Evolutionary conservation across 2,888 invertebrate species (phyloP).

Genomic region (Ceriagrion tenellum): DNA sequence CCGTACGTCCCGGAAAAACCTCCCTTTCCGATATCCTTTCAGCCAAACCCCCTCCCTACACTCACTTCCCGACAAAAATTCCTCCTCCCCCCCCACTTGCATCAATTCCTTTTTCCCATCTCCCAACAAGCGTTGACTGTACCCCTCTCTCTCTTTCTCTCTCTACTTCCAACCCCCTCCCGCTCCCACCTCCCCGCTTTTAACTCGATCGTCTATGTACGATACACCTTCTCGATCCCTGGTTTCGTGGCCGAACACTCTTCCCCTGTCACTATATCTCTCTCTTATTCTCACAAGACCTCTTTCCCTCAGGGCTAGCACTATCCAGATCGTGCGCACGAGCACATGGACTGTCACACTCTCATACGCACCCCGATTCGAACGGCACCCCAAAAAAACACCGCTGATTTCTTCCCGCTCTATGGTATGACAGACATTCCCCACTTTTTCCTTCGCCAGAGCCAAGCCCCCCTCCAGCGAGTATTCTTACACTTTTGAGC

Average conservation of each 20-base stretch:
- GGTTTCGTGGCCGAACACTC: not conserved
- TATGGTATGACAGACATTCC: not conserved
- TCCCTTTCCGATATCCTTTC: conserved; percentile 46
- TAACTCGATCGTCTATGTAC: not conserved
- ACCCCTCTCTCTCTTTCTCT: not conserved
- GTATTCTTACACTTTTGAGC: not conserved
- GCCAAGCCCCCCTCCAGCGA: too few relatives aligned
- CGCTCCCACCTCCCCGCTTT: not conserved
- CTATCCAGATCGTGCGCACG: not conserved
- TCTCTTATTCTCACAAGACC: not conserved
- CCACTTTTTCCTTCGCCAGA: not conserved
- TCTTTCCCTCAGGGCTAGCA: not conserved
- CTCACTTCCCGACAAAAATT: not conserved
- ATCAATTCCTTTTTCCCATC: conserved; percentile 38
- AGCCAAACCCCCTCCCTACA: not conserved
- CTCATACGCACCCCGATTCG: not conserved
- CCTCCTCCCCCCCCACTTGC: not conserved
- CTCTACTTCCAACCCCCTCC: too few relatives aligned
- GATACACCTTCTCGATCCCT: not conserved
- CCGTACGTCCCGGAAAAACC: not conserved
- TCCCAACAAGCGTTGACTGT: not conserved
- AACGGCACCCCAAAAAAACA: not conserved
- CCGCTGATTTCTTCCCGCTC: not conserved
- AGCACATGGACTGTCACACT: not conserved
- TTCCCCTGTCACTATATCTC: not conserved